These are phyloP conservation scores for Sandelia bainsii DNA, from an alignment of 2,797 vertebrate species.

Conservation along the genomic window DNA sequence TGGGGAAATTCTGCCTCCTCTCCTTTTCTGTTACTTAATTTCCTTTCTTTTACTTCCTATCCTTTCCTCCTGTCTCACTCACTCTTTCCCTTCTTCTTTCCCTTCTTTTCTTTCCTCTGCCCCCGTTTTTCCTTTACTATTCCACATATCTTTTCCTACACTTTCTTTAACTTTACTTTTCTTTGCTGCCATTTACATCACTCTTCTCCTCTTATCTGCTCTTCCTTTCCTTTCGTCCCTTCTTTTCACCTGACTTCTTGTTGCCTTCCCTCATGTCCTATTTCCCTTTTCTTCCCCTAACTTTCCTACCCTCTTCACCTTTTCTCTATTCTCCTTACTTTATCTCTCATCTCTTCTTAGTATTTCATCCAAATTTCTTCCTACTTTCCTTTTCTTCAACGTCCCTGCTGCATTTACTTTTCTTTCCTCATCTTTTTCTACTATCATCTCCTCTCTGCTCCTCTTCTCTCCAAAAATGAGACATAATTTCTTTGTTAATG, in stretches of 20 bases:
- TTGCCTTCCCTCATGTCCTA: background rate
- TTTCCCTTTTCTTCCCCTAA: background rate
- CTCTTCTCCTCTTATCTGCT: background rate
- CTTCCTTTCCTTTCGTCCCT: background rate
- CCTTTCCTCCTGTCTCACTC: background rate
- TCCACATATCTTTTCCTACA: background rate
- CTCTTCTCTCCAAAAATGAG: slow-evolving; percentile 29
- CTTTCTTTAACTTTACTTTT: background rate
- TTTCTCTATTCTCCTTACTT: background rate
- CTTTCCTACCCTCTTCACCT: background rate
- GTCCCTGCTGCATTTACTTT: background rate
- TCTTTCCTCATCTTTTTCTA: background rate
- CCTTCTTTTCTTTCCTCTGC: too few relatives aligned
- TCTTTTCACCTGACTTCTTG: background rate
- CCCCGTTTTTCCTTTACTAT: background rate
- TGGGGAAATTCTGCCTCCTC: background rate
- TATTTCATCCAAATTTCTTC: background rate
- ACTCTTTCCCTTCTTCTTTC: too few relatives aligned
- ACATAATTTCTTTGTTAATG: slow-evolving; percentile 38
- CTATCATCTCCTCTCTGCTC: background rate
- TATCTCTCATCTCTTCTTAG: background rate
- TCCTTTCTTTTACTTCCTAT: background rate
- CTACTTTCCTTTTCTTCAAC: background rate
- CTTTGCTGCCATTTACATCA: background rate
- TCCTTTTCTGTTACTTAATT: background rate